Conservation (phyloP, 2,797 vertebrate genomes). For the Scarus forsteni region DNA sequence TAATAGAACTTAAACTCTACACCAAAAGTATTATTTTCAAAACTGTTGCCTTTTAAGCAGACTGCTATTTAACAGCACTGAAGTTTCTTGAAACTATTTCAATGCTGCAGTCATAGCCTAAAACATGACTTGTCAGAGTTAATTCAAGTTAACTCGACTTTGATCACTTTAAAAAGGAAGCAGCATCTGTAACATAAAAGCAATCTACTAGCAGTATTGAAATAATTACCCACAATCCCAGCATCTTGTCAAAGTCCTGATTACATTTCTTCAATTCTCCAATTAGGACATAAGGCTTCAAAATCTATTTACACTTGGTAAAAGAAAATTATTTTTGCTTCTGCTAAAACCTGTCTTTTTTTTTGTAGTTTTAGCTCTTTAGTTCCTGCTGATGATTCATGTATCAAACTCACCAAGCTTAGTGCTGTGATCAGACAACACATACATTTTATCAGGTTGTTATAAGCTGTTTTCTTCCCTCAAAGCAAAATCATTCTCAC, state of each 20-base stretch:
- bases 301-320: conserved; percentile 25
- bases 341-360: conserved; percentile 16
- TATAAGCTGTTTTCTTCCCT: not conserved
- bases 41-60: not conserved
- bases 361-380: conserved; percentile 16
- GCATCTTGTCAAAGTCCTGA: conserved; percentile 39
- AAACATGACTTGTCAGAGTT: conserved; percentile 1
- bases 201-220: conserved; percentile 27
- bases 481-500: conserved; percentile 2
- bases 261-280: conserved; percentile 48
- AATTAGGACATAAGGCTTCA: conserved; percentile 41
- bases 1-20: conserved; percentile 22
- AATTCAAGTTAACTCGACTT: conserved; percentile 2
- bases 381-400: conserved; percentile 25
- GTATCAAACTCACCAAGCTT: conserved; percentile 7
- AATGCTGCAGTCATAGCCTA: conserved; percentile 1
- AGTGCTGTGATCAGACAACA: not conserved
- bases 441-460: not conserved
- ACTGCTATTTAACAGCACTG: not conserved
- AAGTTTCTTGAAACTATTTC: not conserved
- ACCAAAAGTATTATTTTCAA: conserved; percentile 1
- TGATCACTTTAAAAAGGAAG: conserved; percentile 21
- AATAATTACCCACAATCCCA: not conserved
- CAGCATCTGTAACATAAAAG: conserved; percentile 12
- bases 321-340: conserved; percentile 4